Evolutionary conservation across 2,888 invertebrate species (phyloP).

Genomic region (Tetheella fluctuosa): DNA sequence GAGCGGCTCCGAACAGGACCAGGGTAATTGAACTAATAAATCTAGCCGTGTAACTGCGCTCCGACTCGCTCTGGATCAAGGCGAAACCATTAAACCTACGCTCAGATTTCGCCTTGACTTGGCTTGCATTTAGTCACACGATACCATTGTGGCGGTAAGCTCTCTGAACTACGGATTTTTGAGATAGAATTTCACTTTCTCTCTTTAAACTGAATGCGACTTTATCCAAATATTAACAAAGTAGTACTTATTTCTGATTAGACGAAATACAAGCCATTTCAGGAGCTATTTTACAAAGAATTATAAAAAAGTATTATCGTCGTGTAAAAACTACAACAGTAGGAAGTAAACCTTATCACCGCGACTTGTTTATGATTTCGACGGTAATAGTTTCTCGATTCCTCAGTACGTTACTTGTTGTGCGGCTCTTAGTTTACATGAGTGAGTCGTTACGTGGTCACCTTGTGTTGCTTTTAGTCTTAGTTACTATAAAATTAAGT

Average conservation of each 20-base stretch:
- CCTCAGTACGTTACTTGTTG: conserved; percentile 15
- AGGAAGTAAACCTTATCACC: conserved; percentile 29
- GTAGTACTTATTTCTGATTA: no score
- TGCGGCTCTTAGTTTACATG: conserved; percentile 42
- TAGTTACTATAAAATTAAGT: conserved; percentile 24
- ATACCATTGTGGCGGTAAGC: conserved; percentile 38
- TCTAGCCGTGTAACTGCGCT: conserved; percentile 73
- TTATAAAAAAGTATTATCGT: conserved; percentile 2
- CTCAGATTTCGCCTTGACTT: conserved; percentile 59
- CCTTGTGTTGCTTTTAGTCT: conserved; percentile 31
- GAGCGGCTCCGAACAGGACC: conserved; percentile 67
- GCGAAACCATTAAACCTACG: conserved; percentile 73
- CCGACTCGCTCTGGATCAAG: conserved; percentile 69
- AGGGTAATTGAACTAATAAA: conserved; percentile 83
- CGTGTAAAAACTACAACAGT: background rate
- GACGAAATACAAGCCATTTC: background rate
- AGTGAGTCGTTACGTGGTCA: conserved; percentile 36
- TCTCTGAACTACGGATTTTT: conserved; percentile 26
- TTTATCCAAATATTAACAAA: no score
- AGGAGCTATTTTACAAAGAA: background rate
- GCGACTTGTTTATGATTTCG: conserved; percentile 21
- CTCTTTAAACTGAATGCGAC: conserved; percentile 21
- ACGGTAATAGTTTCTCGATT: conserved; percentile 13
- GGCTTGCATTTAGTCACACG: conserved; percentile 52
- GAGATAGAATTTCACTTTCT: conserved; percentile 31